Evolutionary conservation across 2,113 vertebrate species (phyloP).

Genomic region (Fulmarus glacialis): DNA sequence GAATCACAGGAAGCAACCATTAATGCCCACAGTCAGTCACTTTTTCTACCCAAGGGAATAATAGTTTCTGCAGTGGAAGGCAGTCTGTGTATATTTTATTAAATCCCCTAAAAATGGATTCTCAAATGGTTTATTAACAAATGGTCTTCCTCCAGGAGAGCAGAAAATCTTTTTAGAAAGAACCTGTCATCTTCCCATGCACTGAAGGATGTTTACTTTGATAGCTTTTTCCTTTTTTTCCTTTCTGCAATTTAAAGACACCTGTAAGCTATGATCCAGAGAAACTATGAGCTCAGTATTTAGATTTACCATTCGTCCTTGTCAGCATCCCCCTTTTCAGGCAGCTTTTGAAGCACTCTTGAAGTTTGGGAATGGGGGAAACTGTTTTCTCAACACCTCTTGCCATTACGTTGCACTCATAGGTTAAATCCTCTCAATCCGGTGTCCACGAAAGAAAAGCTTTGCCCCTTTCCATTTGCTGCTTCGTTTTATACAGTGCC

Average conservation of each 20-base stretch:
- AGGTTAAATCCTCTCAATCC: not conserved
- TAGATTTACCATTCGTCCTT: not conserved
- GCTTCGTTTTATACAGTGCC: not conserved
- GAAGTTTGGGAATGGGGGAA: not conserved
- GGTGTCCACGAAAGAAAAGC: not conserved
- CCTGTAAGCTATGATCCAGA: not conserved
- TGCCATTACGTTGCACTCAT: not conserved
- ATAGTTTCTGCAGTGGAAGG: conserved; percentile 56
- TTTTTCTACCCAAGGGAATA: conserved; percentile 61
- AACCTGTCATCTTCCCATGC: conserved; percentile 40
- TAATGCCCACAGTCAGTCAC: conserved; percentile 52
- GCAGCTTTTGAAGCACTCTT: not conserved
- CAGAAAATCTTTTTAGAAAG: conserved; percentile 59
- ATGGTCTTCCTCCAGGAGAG: conserved; percentile 52
- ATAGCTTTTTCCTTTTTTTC: not conserved
- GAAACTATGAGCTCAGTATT: not conserved
- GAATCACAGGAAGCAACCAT: conserved; percentile 49
- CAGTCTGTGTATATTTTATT: conserved; percentile 66
- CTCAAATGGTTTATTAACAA: conserved; percentile 65
- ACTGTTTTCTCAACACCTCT: not conserved
- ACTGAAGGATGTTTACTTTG: conserved; percentile 26
- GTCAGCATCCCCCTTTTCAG: not conserved
- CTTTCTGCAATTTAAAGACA: not conserved
- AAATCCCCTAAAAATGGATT: conserved; percentile 67
- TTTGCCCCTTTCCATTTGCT: not conserved